Evolutionary conservation across 2,888 invertebrate species (phyloP).

Genomic region (Lucinisca nassula): DNA sequence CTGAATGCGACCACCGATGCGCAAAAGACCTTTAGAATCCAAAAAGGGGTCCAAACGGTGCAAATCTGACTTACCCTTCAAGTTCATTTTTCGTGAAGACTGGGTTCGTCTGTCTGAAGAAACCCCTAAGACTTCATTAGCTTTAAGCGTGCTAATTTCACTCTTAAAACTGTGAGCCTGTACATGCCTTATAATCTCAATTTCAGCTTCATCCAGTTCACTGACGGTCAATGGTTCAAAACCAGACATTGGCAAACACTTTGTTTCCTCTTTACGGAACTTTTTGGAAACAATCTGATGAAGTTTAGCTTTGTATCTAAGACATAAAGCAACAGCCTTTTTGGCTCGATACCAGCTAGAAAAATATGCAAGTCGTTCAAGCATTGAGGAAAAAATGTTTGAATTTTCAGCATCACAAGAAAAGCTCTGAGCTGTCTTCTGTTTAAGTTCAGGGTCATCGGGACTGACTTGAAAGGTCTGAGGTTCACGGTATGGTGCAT

Average conservation of each 20-base stretch:
- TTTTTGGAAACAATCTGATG: background rate
- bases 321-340: slow-evolving; percentile 30
- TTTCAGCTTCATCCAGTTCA: slow-evolving; percentile 12
- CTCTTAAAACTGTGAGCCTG: background rate
- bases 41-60: slow-evolving; percentile 62
- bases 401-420: background rate
- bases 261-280: background rate
- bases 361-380: slow-evolving; percentile 39
- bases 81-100: background rate
- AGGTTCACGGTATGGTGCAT: background rate
- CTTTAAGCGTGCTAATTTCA: background rate
- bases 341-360: slow-evolving; percentile 41
- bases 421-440: slow-evolving; percentile 12
- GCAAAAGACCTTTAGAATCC: slow-evolving; percentile 58
- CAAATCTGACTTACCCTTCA: slow-evolving; percentile 22
- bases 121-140: background rate
- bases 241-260: background rate
- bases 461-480: slow-evolving; percentile 16
- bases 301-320: slow-evolving; percentile 15
- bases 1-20: slow-evolving; percentile 69
- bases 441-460: slow-evolving; percentile 40
- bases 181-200: background rate
- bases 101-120: background rate
- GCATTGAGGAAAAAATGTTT: background rate
- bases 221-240: background rate